Evolutionary conservation across 37 sponge, comb jelly and placozoan genomes (phyloP), one percentile per base, ranked within the genome.

Genomic region (Mnemiopsis leidyi): DNA sequence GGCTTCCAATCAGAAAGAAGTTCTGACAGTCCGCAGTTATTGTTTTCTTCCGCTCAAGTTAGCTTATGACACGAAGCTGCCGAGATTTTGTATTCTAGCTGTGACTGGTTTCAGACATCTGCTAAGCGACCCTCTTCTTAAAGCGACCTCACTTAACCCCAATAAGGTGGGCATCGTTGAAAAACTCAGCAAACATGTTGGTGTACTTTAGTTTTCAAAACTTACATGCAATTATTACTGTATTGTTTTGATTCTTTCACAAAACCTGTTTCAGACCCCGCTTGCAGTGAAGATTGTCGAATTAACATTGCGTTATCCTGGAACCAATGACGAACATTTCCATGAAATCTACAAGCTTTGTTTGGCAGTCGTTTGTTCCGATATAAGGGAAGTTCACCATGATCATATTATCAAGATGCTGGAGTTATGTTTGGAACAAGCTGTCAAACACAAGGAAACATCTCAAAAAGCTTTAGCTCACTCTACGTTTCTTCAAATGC

Each of bases 61-160:
- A 61, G 90, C 90, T 23, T 85, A 85, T 85, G 90, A 85, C n/a
- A 85, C 90, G 3, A 38, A 40, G 3, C 90, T 85, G 0, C 90
- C 90, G 24, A 7, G 90, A 26, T 85, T 85, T 39, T 85, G 90
- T 85, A 85, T 85, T 40, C 61, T 85, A 0, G 90, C 90, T 38
- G 90, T 85, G 2, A 39, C 90, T n/a, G 90, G 90, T n/a, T 85
- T 85, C 90, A 38, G 90, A 28, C 90, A 85, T 85, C 25, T 85
- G 3, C 61, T 85, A 18, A 85, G 90, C 48, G 90, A 85, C n/a
- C 90, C 90, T 26, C 35, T 85, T 9, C 48, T 85, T 5, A 85
- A 85, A 40, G 90, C 90, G 38, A 40, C 90, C 3, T 85, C 90
- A 18, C 23, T 85, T 9, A 85, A 85, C 35, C 90, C 90, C 0